A percentile compares a stretch with the other conserved stretches of the same genome.
Conservation (phyloP, 2,888 invertebrate species). For the Athalia circularis region DNA sequence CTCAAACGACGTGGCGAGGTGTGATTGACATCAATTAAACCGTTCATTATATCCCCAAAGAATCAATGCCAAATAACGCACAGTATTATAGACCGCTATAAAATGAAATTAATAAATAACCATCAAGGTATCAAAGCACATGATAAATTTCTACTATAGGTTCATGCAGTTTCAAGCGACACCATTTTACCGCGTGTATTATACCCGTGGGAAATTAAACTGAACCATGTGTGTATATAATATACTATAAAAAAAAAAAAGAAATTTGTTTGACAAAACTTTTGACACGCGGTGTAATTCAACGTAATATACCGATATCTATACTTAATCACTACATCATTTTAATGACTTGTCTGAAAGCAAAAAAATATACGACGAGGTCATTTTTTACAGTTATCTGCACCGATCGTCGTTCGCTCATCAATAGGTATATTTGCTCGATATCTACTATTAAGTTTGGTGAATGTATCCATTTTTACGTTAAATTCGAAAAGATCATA, state of each 20-base stretch:
- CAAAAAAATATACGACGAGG: too few relatives aligned
- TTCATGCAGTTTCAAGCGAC: neutral
- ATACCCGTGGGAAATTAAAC: constrained; percentile 35
- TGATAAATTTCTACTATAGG: constrained; percentile 17
- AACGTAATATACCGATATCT: too few relatives aligned
- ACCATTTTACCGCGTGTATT: neutral
- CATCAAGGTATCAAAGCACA: constrained; percentile 13
- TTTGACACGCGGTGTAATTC: neutral
- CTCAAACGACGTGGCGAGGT: neutral
- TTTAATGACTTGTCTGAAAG: too few relatives aligned
- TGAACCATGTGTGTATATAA: neutral
- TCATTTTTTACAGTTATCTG: too few relatives aligned
- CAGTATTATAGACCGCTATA: too few relatives aligned
- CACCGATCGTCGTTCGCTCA: too few relatives aligned
- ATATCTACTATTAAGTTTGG: too few relatives aligned
- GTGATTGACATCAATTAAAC: constrained; percentile 23
- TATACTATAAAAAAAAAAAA: neutral
- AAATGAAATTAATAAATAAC: neutral
- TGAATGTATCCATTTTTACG: too few relatives aligned
- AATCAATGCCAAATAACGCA: neutral
- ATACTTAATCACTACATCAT: too few relatives aligned
- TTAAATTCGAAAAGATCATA: too few relatives aligned
- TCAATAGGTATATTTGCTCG: too few relatives aligned
- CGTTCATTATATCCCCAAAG: constrained; percentile 6
- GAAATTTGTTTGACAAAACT: neutral